Evolutionary conservation across 1,140 invertebrate genomes (phyloP), one percentile per base, ranked within the genome.

Genomic region (Eriocheir sinensis): DNA sequence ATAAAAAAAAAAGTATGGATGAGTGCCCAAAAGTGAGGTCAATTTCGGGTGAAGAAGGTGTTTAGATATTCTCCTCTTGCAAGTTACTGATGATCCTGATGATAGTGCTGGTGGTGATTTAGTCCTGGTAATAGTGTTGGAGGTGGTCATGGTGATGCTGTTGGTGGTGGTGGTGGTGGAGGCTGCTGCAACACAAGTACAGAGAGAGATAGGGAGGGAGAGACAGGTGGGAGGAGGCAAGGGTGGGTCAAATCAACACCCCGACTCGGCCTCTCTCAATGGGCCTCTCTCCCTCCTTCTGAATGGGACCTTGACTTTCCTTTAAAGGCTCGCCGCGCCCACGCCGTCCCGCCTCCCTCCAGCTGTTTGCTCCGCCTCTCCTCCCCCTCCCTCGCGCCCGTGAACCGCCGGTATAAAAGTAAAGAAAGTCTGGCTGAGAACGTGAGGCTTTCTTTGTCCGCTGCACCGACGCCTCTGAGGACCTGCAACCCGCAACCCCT

Each of bases 271-370:
- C 60, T n/a, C 60, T 72, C 60, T 72, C 21, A 72, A 12, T 72
- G 44, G 60, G 60, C 60, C 60, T 72, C 60, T 72, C 21, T n/a
- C 17, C n/a, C 4, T 4, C 4, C 21, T n/a, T 21, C 60, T 72
- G 21, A 72, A 72, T 72, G 60, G 60, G 60, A 72, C 60, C 60
- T 72, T 72, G 60, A 72, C 60, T 72, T n/a, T 72, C 60, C 60
- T 72, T 72, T 72, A 72, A 72, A 72, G 60, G 60, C 60, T n/a
- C 21, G 60, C 17, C 21, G 12, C 60, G n/a, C 60, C 27, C 1
- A 12, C 60, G 8, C 60, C 60, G 60, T n/a, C 21, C 27, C 21
- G 27, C 60, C 27, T n/a, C 60, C 60, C 60, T n/a, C n/a, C 60
- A 72, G 60, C 60, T 72, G 60, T 72, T 72, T 72, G 21, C 34